These are phyloP conservation scores for Nannoperca australis DNA, from an alignment of 2,797 vertebrate genomes.

Conservation along the genomic window DNA sequence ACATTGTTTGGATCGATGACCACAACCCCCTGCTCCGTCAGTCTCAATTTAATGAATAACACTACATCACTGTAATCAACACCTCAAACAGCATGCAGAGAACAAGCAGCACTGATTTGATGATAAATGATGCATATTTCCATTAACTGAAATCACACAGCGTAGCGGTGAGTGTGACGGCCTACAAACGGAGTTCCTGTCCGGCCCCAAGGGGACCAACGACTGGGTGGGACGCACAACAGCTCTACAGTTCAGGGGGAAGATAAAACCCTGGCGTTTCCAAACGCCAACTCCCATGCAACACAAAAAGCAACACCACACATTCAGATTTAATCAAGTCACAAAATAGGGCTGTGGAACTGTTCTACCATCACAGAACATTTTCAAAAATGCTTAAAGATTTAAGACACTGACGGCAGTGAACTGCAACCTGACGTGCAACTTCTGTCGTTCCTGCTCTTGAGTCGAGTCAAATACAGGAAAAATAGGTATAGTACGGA, in stretches of 20 bases:
- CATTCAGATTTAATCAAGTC: background rate
- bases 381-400: background rate
- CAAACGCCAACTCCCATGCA: conserved; percentile 6
- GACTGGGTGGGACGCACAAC: conserved; percentile 66
- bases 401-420: background rate
- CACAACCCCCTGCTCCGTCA: background rate
- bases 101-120: conserved; percentile 28
- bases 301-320: conserved; percentile 1
- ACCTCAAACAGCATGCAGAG: conserved; percentile 9
- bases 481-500: background rate
- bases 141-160: conserved; percentile 12
- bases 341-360: background rate
- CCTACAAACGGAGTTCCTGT: conserved; percentile 56
- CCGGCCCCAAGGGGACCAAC: conserved; percentile 41
- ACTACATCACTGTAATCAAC: conserved; percentile 25
- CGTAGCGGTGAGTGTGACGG: conserved; percentile 14
- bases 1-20: conserved; percentile 55
- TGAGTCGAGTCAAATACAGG: background rate
- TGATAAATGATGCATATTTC: conserved; percentile 36
- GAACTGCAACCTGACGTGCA: background rate
- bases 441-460: background rate
- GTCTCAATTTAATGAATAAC: conserved; percentile 34
- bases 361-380: background rate
- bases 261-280: conserved; percentile 68
- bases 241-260: conserved; percentile 47